Base-by-base conservation (phyloP, 2,113 vertebrate genomes). In the Phaethornis superciliosus region DNA sequence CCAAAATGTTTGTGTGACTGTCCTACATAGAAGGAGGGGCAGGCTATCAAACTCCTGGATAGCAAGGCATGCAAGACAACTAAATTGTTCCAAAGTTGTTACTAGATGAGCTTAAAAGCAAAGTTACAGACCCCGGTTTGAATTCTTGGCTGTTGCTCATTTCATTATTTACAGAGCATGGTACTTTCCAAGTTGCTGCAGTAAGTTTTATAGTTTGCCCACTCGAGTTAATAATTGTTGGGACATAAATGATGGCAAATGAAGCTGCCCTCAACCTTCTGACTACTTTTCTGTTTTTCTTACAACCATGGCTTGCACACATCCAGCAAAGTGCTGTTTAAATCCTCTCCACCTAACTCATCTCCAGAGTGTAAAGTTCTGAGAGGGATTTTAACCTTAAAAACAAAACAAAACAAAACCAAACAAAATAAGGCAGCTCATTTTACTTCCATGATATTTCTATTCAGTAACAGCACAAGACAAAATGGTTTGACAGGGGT, bases 211-310 rank as follows among this genome's bases (percentile, higher is more conserved):
- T 8, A 72, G 85, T 89, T 81, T 89, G 62, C 49, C 49, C 0
- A 0, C 49, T 72, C 14, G 20, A 79, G 85, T 88, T 95, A 95
- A 84, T 91, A 78, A 93, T 68, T 88, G 78, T 4, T 91, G 67
- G 72, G 74, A 78, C 13, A 6, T 49, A 76, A 93, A 80, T 10
- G 15, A 81, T 23, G 3, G 2, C 88, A 87, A 81, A 49, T 60
- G 21, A 89, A 87, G 81, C 28, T 89, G 78, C 85, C 58, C 71
- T 93, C 70, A 40, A 1, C 60, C 49, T 89, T 64, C 70, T 87
- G 69, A 20, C 86, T 67, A 52, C 58, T 86, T 77, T 23, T 69
- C 40, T 54, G n/a, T 54, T 88, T 89, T 91, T 49, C 67, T 88
- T 67, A 85, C 54, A 87, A 27, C 37, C 47, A 52, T 2, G 63